phyloP scores from a whole-genome alignment of 1,140 invertebrate species.

The Nephila pilipes region DNA sequence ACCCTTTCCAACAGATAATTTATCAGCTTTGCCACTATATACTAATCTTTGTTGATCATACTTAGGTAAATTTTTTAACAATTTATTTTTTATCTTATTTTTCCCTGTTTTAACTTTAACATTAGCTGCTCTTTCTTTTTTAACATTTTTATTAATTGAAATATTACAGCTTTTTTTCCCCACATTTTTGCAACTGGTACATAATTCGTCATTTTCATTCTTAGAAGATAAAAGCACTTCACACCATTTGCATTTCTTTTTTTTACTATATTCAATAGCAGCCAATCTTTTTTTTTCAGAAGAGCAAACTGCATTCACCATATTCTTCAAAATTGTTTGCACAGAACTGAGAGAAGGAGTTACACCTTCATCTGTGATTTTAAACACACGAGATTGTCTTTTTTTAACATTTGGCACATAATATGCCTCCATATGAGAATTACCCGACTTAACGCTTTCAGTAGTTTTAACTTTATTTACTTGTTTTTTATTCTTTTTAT shows the following conservation, averaged over 20 bases:
- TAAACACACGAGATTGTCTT: not conserved
- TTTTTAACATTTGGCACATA: not conserved
- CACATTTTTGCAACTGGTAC: conserved; percentile 17
- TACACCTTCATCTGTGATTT: not conserved
- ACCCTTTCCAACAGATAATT: conserved; percentile 38
- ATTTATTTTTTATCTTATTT: conserved; percentile 42
- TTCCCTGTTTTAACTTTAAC: not conserved
- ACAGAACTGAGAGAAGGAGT: not conserved
- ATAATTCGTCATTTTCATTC: not conserved
- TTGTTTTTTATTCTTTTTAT: not conserved
- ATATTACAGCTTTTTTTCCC: not conserved
- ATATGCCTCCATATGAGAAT: not conserved
- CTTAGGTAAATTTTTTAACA: conserved; percentile 44
- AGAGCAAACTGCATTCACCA: conserved; percentile 33
- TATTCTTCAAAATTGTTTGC: not conserved
- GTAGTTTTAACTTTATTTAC: not conserved
- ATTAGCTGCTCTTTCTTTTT: not conserved
- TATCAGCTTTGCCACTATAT: conserved; percentile 44
- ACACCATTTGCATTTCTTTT: conserved; percentile 38
- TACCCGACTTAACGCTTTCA: not conserved
- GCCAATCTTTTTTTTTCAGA: not conserved
- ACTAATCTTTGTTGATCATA: conserved; percentile 53
- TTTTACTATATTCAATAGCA: not conserved
- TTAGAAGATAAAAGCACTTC: not conserved
- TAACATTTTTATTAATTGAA: not conserved